A percentile compares a stretch with the other conserved stretches of the same genome.
These are phyloP conservation scores for Gonatopus flavifemur DNA, from an alignment of 1,140 invertebrate species.

Conservation along the genomic window DNA sequence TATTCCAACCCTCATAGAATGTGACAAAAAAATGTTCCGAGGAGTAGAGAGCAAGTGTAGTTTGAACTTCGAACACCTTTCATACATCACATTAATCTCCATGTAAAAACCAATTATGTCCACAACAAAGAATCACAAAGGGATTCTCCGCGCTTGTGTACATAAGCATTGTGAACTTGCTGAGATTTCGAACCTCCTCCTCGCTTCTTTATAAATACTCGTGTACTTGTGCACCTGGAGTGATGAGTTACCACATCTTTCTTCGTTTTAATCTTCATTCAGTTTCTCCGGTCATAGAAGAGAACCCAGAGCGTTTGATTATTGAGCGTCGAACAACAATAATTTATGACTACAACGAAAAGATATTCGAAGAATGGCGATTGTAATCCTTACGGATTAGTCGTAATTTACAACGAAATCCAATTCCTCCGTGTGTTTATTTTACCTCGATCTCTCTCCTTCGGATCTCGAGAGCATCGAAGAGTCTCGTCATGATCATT, in stretches of 20 bases:
- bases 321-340: conserved; percentile 8
- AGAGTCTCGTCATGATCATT: not conserved
- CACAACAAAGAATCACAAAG: conserved; percentile 11
- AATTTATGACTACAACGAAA: conserved; percentile 16
- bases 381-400: conserved; percentile 26
- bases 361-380: not conserved
- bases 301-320: too few relatives aligned
- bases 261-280: conserved; percentile 14
- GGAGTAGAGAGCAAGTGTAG: too few relatives aligned
- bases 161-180: not conserved
- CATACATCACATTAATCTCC: conserved; percentile 27
- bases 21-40: too few relatives aligned
- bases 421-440: conserved; percentile 30
- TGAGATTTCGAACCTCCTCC: conserved; percentile 7
- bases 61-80: too few relatives aligned
- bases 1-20: too few relatives aligned
- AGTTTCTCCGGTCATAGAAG: not conserved
- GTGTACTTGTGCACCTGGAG: conserved; percentile 14
- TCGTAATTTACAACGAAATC: conserved; percentile 34
- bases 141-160: not conserved
- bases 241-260: not conserved
- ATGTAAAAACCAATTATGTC: conserved; percentile 32
- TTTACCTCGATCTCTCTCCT: conserved; percentile 12
- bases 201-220: conserved; percentile 4
- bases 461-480: not conserved